phyloP scores from a whole-genome alignment of 2,888 invertebrate genomes.

The Lepidocyrtinus sp. region DNA sequence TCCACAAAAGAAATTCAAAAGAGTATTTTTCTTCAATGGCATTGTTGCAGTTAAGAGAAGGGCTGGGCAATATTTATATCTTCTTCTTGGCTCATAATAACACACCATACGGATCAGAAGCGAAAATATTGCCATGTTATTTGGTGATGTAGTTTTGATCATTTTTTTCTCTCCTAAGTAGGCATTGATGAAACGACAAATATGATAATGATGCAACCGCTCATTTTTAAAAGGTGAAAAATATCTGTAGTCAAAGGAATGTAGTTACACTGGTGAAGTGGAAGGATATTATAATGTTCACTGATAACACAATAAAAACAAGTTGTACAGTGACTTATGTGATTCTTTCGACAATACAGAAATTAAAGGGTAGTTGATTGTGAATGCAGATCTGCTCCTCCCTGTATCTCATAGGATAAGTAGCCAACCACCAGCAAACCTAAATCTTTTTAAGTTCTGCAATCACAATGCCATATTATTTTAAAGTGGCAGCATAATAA shows the following conservation, averaged over 20 bases:
- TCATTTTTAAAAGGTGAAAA: neutral
- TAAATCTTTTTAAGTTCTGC: neutral
- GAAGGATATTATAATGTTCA: constrained; percentile 9
- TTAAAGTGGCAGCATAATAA: neutral
- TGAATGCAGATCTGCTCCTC: constrained; percentile 6
- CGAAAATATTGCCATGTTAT: no score
- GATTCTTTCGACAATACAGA: neutral
- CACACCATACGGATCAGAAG: neutral
- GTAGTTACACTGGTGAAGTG: neutral
- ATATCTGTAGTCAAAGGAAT: constrained; percentile 2
- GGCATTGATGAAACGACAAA: neutral
- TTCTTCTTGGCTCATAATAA: constrained; percentile 5
- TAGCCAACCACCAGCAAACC: neutral
- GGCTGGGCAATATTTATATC: constrained; percentile 13
- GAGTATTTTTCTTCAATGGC: neutral
- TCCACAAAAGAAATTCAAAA: neutral
- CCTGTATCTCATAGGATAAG: neutral
- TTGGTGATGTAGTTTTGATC: neutral
- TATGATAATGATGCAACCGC: constrained; percentile 7
- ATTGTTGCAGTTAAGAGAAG: neutral
- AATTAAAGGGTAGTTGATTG: neutral
- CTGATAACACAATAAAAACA: constrained; percentile 4
- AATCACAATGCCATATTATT: neutral
- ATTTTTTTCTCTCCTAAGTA: neutral
- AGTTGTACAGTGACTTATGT: constrained; percentile 3